Conservation (phyloP, 2,888 invertebrate genomes). For the Thyatira batis region DNA sequence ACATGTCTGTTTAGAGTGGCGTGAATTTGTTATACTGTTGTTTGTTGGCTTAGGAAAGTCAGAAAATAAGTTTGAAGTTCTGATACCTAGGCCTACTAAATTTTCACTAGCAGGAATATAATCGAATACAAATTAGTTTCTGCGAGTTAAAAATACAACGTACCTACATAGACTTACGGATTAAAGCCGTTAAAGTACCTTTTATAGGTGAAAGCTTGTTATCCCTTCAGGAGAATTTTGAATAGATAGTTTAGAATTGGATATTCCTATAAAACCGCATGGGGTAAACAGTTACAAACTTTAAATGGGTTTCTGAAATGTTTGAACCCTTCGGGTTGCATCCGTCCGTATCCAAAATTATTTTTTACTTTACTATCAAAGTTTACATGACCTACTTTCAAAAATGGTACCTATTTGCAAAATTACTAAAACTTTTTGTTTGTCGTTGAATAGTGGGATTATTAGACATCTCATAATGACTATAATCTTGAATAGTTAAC, state of each 20-base stretch:
- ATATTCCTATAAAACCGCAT: slow-evolving; percentile 40
- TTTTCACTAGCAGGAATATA: too few relatives aligned
- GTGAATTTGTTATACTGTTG: slow-evolving; percentile 43
- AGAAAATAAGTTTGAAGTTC: neutral
- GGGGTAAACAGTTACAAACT: slow-evolving; percentile 46
- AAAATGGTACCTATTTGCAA: neutral
- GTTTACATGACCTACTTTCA: slow-evolving; percentile 3
- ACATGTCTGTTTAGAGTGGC: slow-evolving; percentile 46
- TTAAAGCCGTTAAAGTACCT: too few relatives aligned
- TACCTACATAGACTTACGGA: too few relatives aligned
- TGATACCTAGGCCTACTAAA: too few relatives aligned
- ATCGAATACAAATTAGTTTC: too few relatives aligned
- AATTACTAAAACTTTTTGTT: neutral
- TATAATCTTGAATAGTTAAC: too few relatives aligned
- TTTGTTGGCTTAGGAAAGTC: slow-evolving; percentile 14
- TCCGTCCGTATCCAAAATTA: slow-evolving; percentile 43
- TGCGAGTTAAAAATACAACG: too few relatives aligned
- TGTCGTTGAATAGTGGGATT: neutral
- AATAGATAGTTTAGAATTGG: slow-evolving; percentile 19
- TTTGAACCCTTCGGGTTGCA: slow-evolving; percentile 60
- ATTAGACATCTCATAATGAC: too few relatives aligned
- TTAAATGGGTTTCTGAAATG: slow-evolving; percentile 58
- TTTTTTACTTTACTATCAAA: slow-evolving; percentile 27
- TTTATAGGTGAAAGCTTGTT: neutral
- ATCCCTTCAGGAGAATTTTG: neutral